Evolutionary conservation across 2,888 invertebrate species (phyloP).

Genomic region (Caenorhabditis auriculariae): DNA sequence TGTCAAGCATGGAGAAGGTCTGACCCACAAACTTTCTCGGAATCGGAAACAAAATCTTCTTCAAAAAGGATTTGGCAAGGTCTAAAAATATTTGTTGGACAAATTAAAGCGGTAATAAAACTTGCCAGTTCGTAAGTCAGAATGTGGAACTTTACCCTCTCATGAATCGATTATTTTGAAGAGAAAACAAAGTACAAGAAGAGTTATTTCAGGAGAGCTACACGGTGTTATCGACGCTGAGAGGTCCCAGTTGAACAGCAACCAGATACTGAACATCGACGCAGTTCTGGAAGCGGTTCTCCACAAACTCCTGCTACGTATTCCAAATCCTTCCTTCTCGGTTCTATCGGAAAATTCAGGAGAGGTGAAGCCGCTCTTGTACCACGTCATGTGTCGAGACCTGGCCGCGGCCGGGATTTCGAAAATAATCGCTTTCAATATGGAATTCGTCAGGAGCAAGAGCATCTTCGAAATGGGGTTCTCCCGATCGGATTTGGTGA

Average conservation of each 20-base stretch:
- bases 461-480: conserved; percentile 67
- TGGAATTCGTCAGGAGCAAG: conserved; percentile 66
- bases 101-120: too few relatives aligned
- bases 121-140: too few relatives aligned
- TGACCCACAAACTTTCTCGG: conserved; percentile 65
- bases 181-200: background rate
- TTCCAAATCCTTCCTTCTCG: conserved; percentile 25
- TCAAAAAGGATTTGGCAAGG: too few relatives aligned
- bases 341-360: too few relatives aligned
- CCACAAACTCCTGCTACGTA: conserved; percentile 86
- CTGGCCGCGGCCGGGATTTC: conserved; percentile 65
- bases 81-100: too few relatives aligned
- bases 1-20: conserved; percentile 87
- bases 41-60: too few relatives aligned
- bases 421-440: conserved; percentile 65
- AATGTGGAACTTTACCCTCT: too few relatives aligned
- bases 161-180: background rate
- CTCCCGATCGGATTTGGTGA: conserved; percentile 46
- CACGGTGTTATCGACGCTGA: conserved; percentile 86
- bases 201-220: conserved; percentile 70
- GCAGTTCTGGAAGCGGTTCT: conserved; percentile 91
- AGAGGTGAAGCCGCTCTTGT: conserved; percentile 53
- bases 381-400: conserved; percentile 60
- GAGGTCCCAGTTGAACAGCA: conserved; percentile 79
- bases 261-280: conserved; percentile 91